Percentiles rank a stretch among this genome's conserved stretches.
Conservation (phyloP, 1,140 invertebrate species). For the Scaptomyza montana region DNA sequence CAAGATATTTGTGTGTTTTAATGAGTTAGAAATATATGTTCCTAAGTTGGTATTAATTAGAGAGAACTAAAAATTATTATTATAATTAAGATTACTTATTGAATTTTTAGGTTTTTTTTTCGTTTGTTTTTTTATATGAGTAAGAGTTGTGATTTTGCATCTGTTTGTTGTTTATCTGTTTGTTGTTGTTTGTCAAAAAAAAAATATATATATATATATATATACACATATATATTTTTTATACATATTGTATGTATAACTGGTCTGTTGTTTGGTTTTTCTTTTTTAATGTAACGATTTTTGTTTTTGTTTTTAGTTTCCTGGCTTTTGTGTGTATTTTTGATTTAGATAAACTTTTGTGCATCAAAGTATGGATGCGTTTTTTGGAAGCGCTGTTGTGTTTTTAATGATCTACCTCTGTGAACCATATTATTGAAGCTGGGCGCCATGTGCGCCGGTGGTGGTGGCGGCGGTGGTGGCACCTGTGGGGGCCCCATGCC, state of each 20-base stretch:
- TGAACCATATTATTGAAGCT: conserved; percentile 83
- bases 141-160: conserved; percentile 34
- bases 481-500: conserved; percentile 62
- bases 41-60: conserved; percentile 22
- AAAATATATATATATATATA: conserved; percentile 12
- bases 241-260: conserved; percentile 51
- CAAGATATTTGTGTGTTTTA: conserved; percentile 45
- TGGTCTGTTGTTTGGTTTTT: conserved; percentile 41
- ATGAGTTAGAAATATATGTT: conserved; percentile 36
- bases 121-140: conserved; percentile 17
- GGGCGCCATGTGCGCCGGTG: conserved; percentile 63
- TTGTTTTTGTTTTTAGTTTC: neutral
- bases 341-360: conserved; percentile 80
- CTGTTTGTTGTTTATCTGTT: conserved; percentile 40
- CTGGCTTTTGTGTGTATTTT: conserved; percentile 16
- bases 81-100: conserved; percentile 41
- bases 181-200: conserved; percentile 48
- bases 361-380: conserved; percentile 83
- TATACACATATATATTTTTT: conserved; percentile 37
- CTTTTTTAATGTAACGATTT: conserved; percentile 4
- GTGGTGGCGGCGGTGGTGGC: conserved; percentile 67
- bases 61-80: conserved; percentile 30
- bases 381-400: conserved; percentile 82
- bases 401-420: conserved; percentile 83
- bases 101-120: conserved; percentile 26